phyloP scores from a whole-genome alignment of 30 jellyfish, hydroid and myxozoan genomes.

The Nemopilema nomurai region DNA sequence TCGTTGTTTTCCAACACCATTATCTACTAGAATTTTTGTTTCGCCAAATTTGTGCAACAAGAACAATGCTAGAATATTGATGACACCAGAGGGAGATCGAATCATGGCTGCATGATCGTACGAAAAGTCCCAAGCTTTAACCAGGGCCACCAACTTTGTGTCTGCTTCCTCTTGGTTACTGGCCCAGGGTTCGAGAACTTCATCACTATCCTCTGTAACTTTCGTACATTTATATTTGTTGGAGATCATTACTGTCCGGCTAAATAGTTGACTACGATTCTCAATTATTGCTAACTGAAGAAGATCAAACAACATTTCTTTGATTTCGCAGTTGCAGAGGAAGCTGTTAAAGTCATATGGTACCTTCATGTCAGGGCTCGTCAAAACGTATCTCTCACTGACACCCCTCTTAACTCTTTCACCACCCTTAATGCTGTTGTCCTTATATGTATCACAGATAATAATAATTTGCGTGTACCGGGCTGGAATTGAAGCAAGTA shows the following conservation, averaged over 20 bases:
- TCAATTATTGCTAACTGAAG: slow-evolving; percentile 33
- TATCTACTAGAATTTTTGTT: slow-evolving; percentile 21
- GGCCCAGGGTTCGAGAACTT: too few species aligned
- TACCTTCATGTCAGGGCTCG: slow-evolving; percentile 57
- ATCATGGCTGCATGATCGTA: slow-evolving; percentile 39
- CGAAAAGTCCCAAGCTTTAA: slow-evolving; percentile 18
- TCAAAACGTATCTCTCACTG: slow-evolving; percentile 40
- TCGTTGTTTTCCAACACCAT: slow-evolving; percentile 35
- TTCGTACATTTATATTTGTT: slow-evolving; percentile 33
- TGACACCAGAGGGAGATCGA: slow-evolving; percentile 50
- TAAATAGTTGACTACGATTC: slow-evolving; percentile 3
- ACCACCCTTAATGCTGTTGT: slow-evolving; percentile 49
- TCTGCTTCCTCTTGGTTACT: too few species aligned
- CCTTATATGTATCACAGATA: slow-evolving; percentile 41
- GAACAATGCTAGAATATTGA: slow-evolving; percentile 9
- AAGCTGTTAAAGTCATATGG: slow-evolving; percentile 36
- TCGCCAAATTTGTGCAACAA: background rate
- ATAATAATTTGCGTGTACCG: slow-evolving; percentile 4
- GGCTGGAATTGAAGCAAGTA: background rate
- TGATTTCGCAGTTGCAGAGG: slow-evolving; percentile 27
- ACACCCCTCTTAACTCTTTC: slow-evolving; percentile 51
- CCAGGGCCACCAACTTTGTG: slow-evolving; percentile 45
- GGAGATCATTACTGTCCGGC: slow-evolving; percentile 21
- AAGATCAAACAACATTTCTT: slow-evolving; percentile 26
- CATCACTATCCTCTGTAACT: too few species aligned